Evolutionary conservation across 2,797 vertebrate genomes (phyloP).

Genomic region (Oceanodroma leucorhoa): DNA sequence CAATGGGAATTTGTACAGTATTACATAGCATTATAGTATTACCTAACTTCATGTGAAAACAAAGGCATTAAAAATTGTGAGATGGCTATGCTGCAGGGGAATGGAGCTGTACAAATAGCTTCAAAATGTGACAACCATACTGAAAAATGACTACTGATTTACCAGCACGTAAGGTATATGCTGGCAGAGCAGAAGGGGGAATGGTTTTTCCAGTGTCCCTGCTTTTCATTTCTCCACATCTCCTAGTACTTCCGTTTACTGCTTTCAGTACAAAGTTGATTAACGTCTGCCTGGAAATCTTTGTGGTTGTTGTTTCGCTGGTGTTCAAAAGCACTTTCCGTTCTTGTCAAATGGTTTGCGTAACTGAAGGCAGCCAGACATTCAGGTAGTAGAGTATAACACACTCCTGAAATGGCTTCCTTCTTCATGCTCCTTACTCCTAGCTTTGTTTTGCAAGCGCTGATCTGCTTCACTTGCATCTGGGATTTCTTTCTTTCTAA

Average conservation of each 20-base stretch:
- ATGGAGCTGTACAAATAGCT: background rate
- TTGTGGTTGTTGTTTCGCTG: background rate
- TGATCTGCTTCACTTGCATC: background rate
- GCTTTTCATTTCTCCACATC: background rate
- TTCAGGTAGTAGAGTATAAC: background rate
- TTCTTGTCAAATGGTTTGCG: background rate
- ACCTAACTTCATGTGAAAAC: background rate
- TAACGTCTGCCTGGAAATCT: background rate
- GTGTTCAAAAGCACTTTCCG: slow-evolving; percentile 14
- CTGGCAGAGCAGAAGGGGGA: background rate
- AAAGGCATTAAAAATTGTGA: background rate
- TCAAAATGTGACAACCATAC: background rate
- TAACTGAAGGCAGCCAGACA: background rate
- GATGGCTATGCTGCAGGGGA: background rate
- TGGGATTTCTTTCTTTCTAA: background rate
- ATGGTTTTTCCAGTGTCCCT: background rate
- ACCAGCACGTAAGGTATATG: background rate
- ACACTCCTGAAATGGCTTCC: background rate
- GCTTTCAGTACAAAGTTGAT: background rate
- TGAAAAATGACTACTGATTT: background rate
- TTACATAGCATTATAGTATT: background rate
- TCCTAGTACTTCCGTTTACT: background rate
- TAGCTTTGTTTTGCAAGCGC: background rate
- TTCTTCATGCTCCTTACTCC: background rate
- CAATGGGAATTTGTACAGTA: background rate